Conservation (phyloP, 2,888 invertebrate genomes). For the Andrena marginata region DNA sequence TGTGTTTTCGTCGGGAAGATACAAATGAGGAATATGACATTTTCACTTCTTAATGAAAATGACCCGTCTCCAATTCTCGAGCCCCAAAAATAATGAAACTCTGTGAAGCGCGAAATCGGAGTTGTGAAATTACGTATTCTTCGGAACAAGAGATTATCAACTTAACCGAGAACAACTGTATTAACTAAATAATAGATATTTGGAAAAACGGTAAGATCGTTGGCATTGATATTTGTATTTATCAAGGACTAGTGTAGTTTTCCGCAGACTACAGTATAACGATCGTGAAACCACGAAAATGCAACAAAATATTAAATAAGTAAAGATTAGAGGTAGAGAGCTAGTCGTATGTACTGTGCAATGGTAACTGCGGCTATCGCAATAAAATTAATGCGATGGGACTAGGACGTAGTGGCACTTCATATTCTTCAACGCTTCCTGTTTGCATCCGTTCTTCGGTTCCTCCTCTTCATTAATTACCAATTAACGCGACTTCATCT, state of each 20-base stretch:
- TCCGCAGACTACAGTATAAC: neutral
- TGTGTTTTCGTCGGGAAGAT: too few species aligned
- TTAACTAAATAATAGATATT: too few species aligned
- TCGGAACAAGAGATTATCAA: too few species aligned
- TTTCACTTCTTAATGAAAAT: too few species aligned
- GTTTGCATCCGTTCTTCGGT: too few species aligned
- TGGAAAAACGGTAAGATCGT: neutral
- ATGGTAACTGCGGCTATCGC: conserved; percentile 10
- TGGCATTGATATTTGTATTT: neutral
- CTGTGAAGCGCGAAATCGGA: too few species aligned
- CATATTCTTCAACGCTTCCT: neutral
- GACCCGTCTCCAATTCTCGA: too few species aligned
- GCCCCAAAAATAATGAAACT: too few species aligned
- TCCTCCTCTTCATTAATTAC: neutral
- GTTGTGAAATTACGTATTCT: too few species aligned
- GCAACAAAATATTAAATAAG: neutral
- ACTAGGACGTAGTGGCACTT: conserved; percentile 30
- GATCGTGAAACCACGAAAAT: neutral
- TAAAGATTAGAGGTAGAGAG: neutral
- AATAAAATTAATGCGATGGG: neutral
- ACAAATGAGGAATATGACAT: too few species aligned
- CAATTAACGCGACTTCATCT: conserved; percentile 89
- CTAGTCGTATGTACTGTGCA: neutral
- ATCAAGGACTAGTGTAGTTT: conserved; percentile 2
- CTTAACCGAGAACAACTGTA: too few species aligned